Percentiles rank a stretch among this genome's conserved stretches.
phyloP scores from a whole-genome alignment of 2,888 invertebrate species.

The Tenthredo mesomela region DNA sequence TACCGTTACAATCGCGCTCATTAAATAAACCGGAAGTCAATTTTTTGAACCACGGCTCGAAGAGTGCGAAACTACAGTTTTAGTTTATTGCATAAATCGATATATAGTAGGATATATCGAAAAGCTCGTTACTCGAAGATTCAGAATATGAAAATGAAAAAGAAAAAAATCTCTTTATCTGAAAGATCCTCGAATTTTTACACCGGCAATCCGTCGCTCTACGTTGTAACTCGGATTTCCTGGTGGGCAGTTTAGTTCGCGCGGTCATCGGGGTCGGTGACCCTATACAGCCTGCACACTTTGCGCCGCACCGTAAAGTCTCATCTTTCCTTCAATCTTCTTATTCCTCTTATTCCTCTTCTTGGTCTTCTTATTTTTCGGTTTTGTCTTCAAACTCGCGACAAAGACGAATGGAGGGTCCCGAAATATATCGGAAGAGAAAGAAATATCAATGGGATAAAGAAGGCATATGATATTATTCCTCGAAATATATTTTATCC shows the following conservation, averaged over 20 bases:
- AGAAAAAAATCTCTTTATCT: background rate
- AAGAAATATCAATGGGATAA: too few relatives aligned
- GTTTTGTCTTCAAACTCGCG: too few relatives aligned
- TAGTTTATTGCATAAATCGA: background rate
- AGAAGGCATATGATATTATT: too few relatives aligned
- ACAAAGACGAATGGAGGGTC: too few relatives aligned
- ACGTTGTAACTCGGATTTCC: slow-evolving; percentile 45
- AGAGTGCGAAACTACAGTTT: slow-evolving; percentile 2
- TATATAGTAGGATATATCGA: background rate
- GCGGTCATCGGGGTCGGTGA: slow-evolving; percentile 45
- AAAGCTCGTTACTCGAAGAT: background rate
- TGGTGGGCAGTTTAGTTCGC: slow-evolving; percentile 46
- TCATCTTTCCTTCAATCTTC: slow-evolving; percentile 4
- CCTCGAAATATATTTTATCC: too few relatives aligned
- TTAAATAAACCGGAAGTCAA: background rate
- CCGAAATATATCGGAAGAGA: too few relatives aligned
- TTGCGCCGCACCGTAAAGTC: slow-evolving; percentile 11
- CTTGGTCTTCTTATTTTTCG: background rate
- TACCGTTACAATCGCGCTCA: background rate
- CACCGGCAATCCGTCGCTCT: background rate
- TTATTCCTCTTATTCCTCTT: background rate
- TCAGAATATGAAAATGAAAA: background rate
- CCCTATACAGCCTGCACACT: slow-evolving; percentile 23
- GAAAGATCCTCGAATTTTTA: background rate
- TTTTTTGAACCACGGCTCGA: background rate